Base-by-base conservation (phyloP, 2,797 vertebrate species). In the Psittacula derbiana region DNA sequence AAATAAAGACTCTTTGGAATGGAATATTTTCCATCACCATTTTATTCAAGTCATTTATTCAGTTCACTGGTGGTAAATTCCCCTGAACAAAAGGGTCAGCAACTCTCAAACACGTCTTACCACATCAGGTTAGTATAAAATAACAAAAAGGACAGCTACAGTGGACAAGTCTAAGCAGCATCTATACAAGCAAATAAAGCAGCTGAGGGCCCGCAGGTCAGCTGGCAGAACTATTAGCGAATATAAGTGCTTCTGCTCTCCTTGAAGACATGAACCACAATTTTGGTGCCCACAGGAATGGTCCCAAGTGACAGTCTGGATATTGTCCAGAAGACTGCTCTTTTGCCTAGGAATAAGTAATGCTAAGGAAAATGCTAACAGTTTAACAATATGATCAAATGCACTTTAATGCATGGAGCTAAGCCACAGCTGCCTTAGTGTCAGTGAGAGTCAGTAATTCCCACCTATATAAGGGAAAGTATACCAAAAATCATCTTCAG, bases 1-100 rank as follows among this genome's bases (percentile, higher is more conserved):
- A 92, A 89, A 81, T 16, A 80, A 71, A 75, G 65, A 84, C 30
- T 31, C 60, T n/a, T 38, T 53, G 30, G 10, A 81, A 93, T 47
- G 8, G 5, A 55, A 10, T 75, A 11, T 72, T 82, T 93, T 75
- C 53, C 33, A 71, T 52, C 13, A 52, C 8, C 8, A n/a, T 70
- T 52, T 67, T 72, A 55, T 76, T 25, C 19, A 53, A 55, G 16
- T 52, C 4, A 16, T 74, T 81, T 65, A 49, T 8, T 76, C 19
- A 75, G 57, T 12, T 81, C 57, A 74, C 6, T 25, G 11, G 10
- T 44, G 8, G 21, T 36, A 72, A 69, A 86, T 41, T 83, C 23
- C 30, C 40, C 21, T 73, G 24, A 83, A 60, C 73, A 70, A 70
- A 86, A 70, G 11, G 4, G 16, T 61, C n/a, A 60, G 8, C 21